Evolutionary conservation across 2,888 invertebrate species (phyloP).

Genomic region (Ornithoptera priamus): DNA sequence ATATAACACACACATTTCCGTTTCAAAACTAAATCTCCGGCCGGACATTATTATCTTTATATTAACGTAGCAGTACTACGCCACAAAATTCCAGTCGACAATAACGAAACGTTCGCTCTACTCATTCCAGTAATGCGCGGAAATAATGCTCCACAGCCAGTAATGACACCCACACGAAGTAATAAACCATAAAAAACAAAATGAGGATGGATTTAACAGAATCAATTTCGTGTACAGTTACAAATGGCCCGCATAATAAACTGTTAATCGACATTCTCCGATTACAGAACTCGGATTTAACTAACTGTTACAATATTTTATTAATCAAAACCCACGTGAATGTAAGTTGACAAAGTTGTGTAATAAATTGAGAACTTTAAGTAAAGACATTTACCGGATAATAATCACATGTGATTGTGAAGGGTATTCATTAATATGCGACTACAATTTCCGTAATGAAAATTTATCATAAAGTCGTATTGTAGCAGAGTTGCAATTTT

Average conservation of each 20-base stretch:
- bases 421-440: not conserved
- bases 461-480: not conserved
- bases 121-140: constrained; percentile 66
- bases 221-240: constrained; percentile 72
- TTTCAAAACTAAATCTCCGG: constrained; percentile 47
- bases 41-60: constrained; percentile 45
- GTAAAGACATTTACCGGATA: constrained; percentile 31
- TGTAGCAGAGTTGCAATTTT: too few relatives aligned
- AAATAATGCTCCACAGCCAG: constrained; percentile 56
- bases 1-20: constrained; percentile 60
- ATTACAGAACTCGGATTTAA: constrained; percentile 21
- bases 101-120: constrained; percentile 53
- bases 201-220: constrained; percentile 68
- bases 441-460: not conserved
- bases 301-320: constrained; percentile 25
- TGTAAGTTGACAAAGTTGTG: constrained; percentile 28
- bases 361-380: constrained; percentile 31
- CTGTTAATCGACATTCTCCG: constrained; percentile 31
- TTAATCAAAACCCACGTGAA: constrained; percentile 32
- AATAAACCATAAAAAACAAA: constrained; percentile 66
- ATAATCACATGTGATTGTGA: not conserved
- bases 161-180: constrained; percentile 62
- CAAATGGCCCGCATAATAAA: constrained; percentile 50
- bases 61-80: constrained; percentile 46
- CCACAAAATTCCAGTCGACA: constrained; percentile 58